Percentiles rank a stretch among this genome's conserved stretches.
These are phyloP conservation scores for Vanessa tameamea DNA, from an alignment of 1,140 invertebrate genomes.

Conservation along the genomic window DNA sequence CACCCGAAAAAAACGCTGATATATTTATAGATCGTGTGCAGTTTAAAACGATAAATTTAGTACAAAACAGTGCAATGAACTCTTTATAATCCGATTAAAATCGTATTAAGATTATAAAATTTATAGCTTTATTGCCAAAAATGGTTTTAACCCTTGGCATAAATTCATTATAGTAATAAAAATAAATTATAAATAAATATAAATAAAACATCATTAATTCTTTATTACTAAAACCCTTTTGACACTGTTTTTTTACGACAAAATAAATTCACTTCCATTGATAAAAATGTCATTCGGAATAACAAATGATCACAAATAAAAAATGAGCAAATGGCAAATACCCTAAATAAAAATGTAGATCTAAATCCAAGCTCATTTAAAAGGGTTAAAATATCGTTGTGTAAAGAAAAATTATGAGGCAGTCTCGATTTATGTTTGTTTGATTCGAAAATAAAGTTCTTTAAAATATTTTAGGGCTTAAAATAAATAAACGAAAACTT, in stretches of 20 bases:
- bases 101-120: not conserved
- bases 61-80: too few relatives aligned
- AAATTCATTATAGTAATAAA: conserved; percentile 1
- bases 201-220: conserved; percentile 19
- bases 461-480: not conserved
- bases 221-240: conserved; percentile 26
- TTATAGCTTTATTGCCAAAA: conserved; percentile 13
- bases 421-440: conserved; percentile 13
- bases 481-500: not conserved
- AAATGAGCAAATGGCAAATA: conserved; percentile 18
- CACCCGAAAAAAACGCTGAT: too few relatives aligned
- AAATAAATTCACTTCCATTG: conserved; percentile 29
- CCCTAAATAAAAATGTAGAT: conserved; percentile 22
- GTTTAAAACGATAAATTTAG: too few relatives aligned
- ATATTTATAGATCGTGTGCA: too few relatives aligned
- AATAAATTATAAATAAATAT: conserved; percentile 21
- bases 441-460: conserved; percentile 1
- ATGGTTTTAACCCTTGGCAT: not conserved
- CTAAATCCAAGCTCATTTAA: conserved; percentile 22
- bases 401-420: conserved; percentile 20
- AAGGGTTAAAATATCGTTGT: conserved; percentile 26
- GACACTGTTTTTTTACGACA: conserved; percentile 13
- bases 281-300: conserved; percentile 26
- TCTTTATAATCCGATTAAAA: not conserved
- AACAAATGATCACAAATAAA: conserved; percentile 26